Evolutionary conservation across 2,888 invertebrate genomes (phyloP).

Genomic region (Rotaria socialis): DNA sequence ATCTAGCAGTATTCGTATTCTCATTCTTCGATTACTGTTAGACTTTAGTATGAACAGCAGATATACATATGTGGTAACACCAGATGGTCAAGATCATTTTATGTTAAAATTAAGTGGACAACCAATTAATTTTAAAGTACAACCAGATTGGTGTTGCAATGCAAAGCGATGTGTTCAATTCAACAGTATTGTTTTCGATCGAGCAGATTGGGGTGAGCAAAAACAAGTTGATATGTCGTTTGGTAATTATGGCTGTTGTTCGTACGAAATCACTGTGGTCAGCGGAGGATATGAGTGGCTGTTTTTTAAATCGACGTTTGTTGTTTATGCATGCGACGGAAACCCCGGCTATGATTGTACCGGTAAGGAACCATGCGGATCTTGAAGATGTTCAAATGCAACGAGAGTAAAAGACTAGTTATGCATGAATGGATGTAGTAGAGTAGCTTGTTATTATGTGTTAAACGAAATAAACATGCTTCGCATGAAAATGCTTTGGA

Average conservation of each 20-base stretch:
- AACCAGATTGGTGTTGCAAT: neutral
- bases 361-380: no score
- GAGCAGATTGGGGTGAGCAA: neutral
- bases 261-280: neutral
- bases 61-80: neutral
- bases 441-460: no score
- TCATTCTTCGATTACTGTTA: no score
- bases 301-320: neutral
- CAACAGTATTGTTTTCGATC: neutral
- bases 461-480: no score
- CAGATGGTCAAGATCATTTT: constrained; percentile 7
- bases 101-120: neutral
- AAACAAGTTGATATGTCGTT: neutral
- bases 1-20: no score
- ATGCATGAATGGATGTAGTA: no score
- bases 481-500: no score
- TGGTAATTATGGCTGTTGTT: neutral
- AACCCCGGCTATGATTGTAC: no score
- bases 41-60: neutral
- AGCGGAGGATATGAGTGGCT: neutral
- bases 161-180: neutral
- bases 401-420: no score
- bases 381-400: no score
- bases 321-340: no score
- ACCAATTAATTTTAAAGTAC: neutral